Conservation (phyloP, 2,113 vertebrate genomes). For the Pygoscelis adeliae region DNA sequence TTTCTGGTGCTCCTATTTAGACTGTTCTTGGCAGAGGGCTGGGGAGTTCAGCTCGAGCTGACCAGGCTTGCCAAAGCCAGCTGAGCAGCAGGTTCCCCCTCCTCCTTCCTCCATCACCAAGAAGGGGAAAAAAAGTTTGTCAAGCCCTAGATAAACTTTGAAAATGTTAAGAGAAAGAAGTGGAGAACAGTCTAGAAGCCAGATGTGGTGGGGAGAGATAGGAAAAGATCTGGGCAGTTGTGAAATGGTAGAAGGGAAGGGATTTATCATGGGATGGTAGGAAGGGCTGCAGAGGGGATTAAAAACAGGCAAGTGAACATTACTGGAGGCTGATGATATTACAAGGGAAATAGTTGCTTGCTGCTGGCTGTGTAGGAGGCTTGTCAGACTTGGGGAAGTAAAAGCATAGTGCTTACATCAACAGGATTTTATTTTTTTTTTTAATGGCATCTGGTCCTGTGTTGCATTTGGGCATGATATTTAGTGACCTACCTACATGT, state of each 20-base stretch:
- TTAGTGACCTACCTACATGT: slow-evolving; percentile 51
- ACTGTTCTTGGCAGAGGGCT: slow-evolving; percentile 39
- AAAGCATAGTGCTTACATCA: slow-evolving; percentile 48
- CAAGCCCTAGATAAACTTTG: neutral
- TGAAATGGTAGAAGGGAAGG: neutral
- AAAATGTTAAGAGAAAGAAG: neutral
- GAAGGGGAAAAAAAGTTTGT: neutral
- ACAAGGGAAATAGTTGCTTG: slow-evolving; percentile 50
- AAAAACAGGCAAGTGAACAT: slow-evolving; percentile 49
- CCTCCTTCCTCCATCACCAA: neutral
- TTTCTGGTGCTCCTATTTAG: slow-evolving; percentile 49
- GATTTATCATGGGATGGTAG: slow-evolving; percentile 2
- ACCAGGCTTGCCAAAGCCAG: slow-evolving; percentile 43
- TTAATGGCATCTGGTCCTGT: slow-evolving; percentile 36
- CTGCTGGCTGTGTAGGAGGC: slow-evolving; percentile 60
- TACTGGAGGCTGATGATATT: slow-evolving; percentile 47
- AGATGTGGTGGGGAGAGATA: neutral
- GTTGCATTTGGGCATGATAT: slow-evolving; percentile 40
- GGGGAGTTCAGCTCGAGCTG: slow-evolving; percentile 42
- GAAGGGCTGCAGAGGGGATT: slow-evolving; percentile 16
- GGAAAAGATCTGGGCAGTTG: neutral
- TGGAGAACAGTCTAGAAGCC: neutral
- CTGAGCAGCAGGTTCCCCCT: slow-evolving; percentile 17
- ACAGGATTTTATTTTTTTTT: neutral
- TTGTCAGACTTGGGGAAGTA: slow-evolving; percentile 59